Evolutionary conservation across 2,888 invertebrate species (phyloP).

Genomic region (Chymomyza fuscimana): DNA sequence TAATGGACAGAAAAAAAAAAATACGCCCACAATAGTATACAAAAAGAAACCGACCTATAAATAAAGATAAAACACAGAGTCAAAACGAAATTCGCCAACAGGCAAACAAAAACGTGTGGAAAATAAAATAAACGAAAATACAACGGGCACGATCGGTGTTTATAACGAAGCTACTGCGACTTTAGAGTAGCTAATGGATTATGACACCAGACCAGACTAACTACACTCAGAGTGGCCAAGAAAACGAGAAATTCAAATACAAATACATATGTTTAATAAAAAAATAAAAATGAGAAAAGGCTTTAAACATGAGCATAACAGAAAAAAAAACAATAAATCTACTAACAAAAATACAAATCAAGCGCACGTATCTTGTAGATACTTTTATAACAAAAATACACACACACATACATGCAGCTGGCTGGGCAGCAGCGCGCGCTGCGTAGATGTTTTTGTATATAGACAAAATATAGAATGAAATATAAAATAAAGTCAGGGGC

Average conservation of each 20-base stretch:
- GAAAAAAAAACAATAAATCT: slow-evolving; percentile 33
- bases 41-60: slow-evolving; percentile 37
- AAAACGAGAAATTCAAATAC: slow-evolving; percentile 14
- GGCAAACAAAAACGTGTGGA: slow-evolving; percentile 30
- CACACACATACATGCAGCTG: slow-evolving; percentile 34
- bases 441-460: not conserved
- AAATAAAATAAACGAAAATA: slow-evolving; percentile 39
- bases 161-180: slow-evolving; percentile 12
- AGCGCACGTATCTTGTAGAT: slow-evolving; percentile 52
- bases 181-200: slow-evolving; percentile 3
- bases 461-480: slow-evolving; percentile 6
- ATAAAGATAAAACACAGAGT: not conserved
- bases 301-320: not conserved
- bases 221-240: slow-evolving; percentile 35
- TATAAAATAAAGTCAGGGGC: slow-evolving; percentile 67
- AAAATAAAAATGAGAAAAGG: not conserved
- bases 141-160: slow-evolving; percentile 14
- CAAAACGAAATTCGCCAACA: slow-evolving; percentile 63
- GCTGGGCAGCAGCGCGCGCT: slow-evolving; percentile 31
- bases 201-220: slow-evolving; percentile 16
- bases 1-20: slow-evolving; percentile 32
- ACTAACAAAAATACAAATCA: slow-evolving; percentile 40
- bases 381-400: slow-evolving; percentile 20
- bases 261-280: not conserved
- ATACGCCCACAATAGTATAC: slow-evolving; percentile 61